A percentile compares a stretch with the other conserved stretches of the same genome.
These are phyloP conservation scores for Callitettix versicolor DNA, from an alignment of 1,140 invertebrate genomes.

Conservation along the genomic window DNA sequence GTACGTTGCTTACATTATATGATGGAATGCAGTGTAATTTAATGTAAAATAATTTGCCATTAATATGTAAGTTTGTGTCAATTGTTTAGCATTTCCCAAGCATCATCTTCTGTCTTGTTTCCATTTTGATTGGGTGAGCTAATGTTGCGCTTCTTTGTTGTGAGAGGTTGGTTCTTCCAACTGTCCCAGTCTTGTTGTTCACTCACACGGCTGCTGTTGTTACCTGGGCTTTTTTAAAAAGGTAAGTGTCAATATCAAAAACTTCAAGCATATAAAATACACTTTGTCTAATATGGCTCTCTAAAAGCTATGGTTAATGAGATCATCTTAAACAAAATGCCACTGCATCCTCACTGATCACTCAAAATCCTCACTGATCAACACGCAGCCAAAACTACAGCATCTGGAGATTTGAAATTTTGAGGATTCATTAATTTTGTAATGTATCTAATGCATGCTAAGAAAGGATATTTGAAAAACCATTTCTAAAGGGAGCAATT, in stretches of 20 bases:
- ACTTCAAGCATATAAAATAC: not conserved
- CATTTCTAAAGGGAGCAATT: no score
- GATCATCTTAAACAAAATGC: not conserved
- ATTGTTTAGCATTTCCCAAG: constrained; percentile 36
- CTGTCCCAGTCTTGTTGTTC: constrained; percentile 1
- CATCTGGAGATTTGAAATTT: no score
- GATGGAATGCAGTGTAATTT: no score
- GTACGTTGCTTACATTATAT: no score
- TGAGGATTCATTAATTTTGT: no score
- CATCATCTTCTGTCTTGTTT: constrained; percentile 35
- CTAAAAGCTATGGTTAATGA: not conserved
- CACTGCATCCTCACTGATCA: no score
- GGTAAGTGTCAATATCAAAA: not conserved
- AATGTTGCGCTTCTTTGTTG: constrained; percentile 4
- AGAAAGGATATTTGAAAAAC: no score
- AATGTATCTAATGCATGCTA: no score
- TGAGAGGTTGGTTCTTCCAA: constrained; percentile 4
- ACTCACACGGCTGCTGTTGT: not conserved
- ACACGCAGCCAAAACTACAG: no score
- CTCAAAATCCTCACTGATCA: no score
- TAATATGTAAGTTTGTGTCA: constrained; percentile 1
- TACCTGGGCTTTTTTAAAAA: not conserved
- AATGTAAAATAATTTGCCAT: not conserved
- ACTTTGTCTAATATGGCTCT: not conserved
- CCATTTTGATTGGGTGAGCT: constrained; percentile 17